These are phyloP conservation scores for Didymodactylos carnosus DNA, from an alignment of 2,888 invertebrate genomes.

Conservation along the genomic window DNA sequence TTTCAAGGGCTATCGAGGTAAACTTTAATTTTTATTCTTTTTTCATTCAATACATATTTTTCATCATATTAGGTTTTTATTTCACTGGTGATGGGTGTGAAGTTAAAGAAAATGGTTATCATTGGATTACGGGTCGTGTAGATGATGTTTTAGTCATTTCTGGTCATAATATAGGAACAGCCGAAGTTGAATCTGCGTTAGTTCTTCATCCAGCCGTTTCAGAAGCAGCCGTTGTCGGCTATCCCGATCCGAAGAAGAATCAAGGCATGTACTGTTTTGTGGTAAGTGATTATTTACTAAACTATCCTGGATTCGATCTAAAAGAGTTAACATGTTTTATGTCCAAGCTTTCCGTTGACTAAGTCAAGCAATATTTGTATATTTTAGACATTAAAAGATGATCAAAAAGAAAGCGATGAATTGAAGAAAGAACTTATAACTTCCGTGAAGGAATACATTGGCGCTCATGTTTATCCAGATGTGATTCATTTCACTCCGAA, in stretches of 20 bases:
- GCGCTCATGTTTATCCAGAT: constrained; percentile 38
- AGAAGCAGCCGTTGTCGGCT: constrained; percentile 15
- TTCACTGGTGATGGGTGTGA: constrained; percentile 72
- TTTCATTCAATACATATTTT: neutral
- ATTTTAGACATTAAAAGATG: neutral
- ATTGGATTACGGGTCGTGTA: constrained; percentile 69
- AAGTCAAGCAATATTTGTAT: too few species aligned
- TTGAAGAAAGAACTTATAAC: neutral
- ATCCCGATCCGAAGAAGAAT: constrained; percentile 11
- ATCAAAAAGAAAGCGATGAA: neutral
- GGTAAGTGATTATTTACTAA: too few species aligned
- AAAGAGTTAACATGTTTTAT: too few species aligned
- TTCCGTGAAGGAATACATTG: constrained; percentile 26
- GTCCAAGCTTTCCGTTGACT: too few species aligned
- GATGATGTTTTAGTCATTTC: constrained; percentile 13
- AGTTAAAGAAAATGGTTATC: constrained; percentile 67
- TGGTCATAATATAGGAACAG: constrained; percentile 15
- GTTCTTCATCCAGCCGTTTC: constrained; percentile 1
- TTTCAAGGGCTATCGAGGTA: constrained; percentile 6
- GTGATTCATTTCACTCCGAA: constrained; percentile 17
- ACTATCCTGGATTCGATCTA: too few species aligned
- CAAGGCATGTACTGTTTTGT: constrained; percentile 7
- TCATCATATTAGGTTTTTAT: constrained; percentile 53
- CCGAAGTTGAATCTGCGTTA: constrained; percentile 14
- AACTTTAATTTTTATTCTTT: neutral